These are phyloP conservation scores for Petrocephalus zakoni DNA, from an alignment of 2,113 vertebrate species.

Conservation along the genomic window DNA sequence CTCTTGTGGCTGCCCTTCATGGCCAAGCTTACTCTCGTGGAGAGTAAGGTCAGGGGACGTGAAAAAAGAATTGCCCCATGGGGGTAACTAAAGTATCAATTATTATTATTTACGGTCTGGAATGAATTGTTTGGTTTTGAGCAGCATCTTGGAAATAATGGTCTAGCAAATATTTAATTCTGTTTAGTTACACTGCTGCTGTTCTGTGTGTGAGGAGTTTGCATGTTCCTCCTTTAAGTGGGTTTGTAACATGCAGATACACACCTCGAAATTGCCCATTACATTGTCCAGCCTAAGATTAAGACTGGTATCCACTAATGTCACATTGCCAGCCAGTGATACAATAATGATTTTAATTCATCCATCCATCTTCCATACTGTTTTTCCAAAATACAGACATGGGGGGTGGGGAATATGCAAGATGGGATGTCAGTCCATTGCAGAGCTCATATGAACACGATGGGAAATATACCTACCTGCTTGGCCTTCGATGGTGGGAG, in stretches of 20 bases:
- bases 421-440: neutral
- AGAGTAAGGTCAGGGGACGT: too few relatives aligned
- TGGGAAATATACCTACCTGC: neutral
- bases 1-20: too few relatives aligned
- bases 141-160: neutral
- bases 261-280: neutral
- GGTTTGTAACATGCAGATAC: neutral
- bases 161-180: neutral
- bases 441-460: neutral
- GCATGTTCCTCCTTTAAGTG: neutral
- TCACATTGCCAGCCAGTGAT: neutral
- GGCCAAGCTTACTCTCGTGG: too few relatives aligned
- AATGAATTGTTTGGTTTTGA: neutral
- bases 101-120: too few relatives aligned
- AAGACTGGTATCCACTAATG: neutral
- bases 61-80: too few relatives aligned
- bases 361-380: neutral
- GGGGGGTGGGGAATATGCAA: neutral
- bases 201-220: neutral
- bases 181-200: neutral
- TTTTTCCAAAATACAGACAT: neutral
- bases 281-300: neutral
- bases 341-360: neutral
- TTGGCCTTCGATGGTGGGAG: neutral
- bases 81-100: too few relatives aligned